Base-by-base conservation (phyloP, 2,888 invertebrate species). In the Cerastoderma edule region DNA sequence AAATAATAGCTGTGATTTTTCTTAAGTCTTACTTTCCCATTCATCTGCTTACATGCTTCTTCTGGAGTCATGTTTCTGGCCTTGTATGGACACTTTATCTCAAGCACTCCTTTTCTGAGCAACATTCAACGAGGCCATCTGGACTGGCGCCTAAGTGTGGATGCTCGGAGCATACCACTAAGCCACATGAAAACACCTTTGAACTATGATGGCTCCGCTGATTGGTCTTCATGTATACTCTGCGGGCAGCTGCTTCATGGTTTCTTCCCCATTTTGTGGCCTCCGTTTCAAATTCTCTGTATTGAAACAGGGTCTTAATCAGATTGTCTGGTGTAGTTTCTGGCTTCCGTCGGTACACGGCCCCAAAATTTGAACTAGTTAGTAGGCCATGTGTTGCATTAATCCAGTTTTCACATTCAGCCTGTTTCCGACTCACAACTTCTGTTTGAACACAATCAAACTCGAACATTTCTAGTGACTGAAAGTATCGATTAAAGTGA, bases 81-180 rank as follows among this genome's bases (percentile, higher is more conserved):
- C 32, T 56, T 66, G 30, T 8, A 28, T 35, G 79, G 79, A 50
- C 79, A 80, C 48, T 80, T 80, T 5, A 79, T 56, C 39, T 79
- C 79, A 8, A 10, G 67, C 24, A 22, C 72, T 70, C 13, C 50
- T 30, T 33, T 4, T 1, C 3, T 44, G 33, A 27, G 33, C n/a
- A 39, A 60, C 56, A 67, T 1, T 53, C n/a, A 1, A 79, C 66
- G 2, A 79, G 28, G 27, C 73, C 73, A 76, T 75, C 80, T 48
- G 76, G 75, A 44, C 75, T 70, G 19, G 68, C 19, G 28, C 68
- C 78, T 16, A 78, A 44, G 35, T 65, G 46, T 32, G 78, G 78
- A 10, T 28, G 56, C 2, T 63, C 44, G 22, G n/a, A 22, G 16
- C n/a, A n/a, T 6, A 70, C 64, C 22, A 67, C 24, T 13, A 78